Percentiles rank a stretch among this genome's conserved stretches.
phyloP scores from a whole-genome alignment of 2,888 invertebrate species.

The Pandemis cinnamomeana region DNA sequence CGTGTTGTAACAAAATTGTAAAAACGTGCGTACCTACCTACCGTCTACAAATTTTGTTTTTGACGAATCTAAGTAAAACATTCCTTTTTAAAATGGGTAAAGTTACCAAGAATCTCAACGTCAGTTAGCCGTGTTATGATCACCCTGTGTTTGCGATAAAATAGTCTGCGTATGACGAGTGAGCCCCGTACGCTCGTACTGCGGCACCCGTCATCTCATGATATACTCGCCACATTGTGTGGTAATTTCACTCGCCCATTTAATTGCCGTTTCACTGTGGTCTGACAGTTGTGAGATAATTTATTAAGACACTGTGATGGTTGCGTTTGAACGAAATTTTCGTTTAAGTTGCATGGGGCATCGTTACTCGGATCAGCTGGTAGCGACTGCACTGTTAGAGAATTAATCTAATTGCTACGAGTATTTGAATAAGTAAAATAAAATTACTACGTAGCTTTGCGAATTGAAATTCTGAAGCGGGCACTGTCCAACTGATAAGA shows the following conservation, averaged over 20 bases:
- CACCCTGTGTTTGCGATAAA: slow-evolving; percentile 54
- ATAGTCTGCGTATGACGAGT: slow-evolving; percentile 69
- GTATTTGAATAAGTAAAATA: neutral
- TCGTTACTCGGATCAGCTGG: neutral
- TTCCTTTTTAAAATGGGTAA: neutral
- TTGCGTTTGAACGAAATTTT: slow-evolving; percentile 64
- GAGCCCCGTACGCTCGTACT: slow-evolving; percentile 54
- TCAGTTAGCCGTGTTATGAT: slow-evolving; percentile 25
- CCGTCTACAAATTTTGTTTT: neutral
- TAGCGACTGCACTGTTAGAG: neutral
- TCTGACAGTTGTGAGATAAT: slow-evolving; percentile 77
- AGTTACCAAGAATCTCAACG: neutral
- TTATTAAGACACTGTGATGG: slow-evolving; percentile 78
- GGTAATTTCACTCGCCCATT: slow-evolving; percentile 76
- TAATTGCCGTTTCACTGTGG: slow-evolving; percentile 79
- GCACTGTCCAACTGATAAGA: neutral
- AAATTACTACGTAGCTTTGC: neutral
- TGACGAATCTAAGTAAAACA: neutral
- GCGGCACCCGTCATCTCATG: slow-evolving; percentile 76
- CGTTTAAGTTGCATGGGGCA: neutral
- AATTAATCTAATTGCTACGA: neutral
- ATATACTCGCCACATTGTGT: slow-evolving; percentile 81
- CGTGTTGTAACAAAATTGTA: too few relatives aligned
- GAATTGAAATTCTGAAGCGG: neutral
- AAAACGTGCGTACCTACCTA: too few relatives aligned